Conservation (phyloP, 2,113 vertebrate species). For the Ictidomys tridecemlineatus region DNA sequence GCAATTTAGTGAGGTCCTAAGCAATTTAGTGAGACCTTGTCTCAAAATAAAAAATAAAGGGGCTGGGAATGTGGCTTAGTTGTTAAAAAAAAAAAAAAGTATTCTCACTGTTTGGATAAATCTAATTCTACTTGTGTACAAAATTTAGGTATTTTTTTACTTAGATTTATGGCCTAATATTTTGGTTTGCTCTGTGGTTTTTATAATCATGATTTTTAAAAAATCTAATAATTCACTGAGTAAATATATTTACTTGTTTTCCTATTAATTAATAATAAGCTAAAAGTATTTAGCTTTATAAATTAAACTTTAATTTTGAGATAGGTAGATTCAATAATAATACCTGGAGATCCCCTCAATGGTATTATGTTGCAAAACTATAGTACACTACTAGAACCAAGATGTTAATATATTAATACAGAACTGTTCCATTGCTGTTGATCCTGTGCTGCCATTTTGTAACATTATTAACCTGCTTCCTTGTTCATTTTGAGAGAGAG, state of each 20-base stretch:
- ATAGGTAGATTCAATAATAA: slow-evolving; percentile 33
- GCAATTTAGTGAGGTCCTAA: too few species aligned
- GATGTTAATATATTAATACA: background rate
- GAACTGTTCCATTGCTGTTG: background rate
- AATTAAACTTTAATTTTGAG: slow-evolving; percentile 42
- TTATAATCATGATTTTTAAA: background rate
- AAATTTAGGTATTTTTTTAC: background rate
- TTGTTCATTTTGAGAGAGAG: background rate
- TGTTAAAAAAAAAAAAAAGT: background rate
- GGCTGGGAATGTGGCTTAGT: background rate
- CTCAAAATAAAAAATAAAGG: too few species aligned
- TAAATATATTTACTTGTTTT: background rate
- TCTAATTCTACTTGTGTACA: slow-evolving; percentile 30
- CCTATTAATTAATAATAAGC: slow-evolving; percentile 7
- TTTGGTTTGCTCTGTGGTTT: slow-evolving; percentile 9
- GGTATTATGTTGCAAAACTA: background rate
- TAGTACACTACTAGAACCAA: background rate
- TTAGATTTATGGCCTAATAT: slow-evolving; percentile 45
- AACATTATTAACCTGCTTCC: background rate
- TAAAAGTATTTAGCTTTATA: slow-evolving; percentile 33
- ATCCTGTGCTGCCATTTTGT: background rate
- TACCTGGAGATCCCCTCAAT: background rate
- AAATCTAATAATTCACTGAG: background rate
- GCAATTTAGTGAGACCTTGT: too few species aligned
- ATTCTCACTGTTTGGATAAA: slow-evolving; percentile 22